Conservation (phyloP, 2,797 vertebrate species). For the Syngnathus acus region DNA sequence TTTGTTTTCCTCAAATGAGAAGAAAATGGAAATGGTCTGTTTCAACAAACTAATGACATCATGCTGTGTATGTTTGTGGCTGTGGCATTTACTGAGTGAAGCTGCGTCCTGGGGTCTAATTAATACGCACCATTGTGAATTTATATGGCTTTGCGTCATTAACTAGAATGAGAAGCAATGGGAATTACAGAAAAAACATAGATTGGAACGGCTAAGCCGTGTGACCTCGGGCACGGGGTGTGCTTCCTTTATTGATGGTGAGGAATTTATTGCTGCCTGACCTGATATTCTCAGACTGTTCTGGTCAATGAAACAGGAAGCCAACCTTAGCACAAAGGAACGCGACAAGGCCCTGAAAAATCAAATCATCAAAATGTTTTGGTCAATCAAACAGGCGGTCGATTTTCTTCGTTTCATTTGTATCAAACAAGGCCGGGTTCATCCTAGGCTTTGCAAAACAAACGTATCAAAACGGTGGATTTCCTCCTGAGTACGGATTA, state of each 20-base stretch:
- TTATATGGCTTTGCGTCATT: conserved; percentile 64
- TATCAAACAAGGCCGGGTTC: conserved; percentile 30
- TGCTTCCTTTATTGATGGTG: conserved; percentile 28
- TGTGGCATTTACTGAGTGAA: conserved; percentile 29
- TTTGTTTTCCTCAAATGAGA: background rate
- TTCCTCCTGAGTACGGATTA: background rate
- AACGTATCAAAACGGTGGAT: background rate
- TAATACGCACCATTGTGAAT: conserved; percentile 61
- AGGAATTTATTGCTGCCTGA: conserved; percentile 22
- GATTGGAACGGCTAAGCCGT: conserved; percentile 1
- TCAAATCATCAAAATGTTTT: conserved; percentile 51
- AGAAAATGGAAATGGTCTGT: background rate
- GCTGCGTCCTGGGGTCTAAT: conserved; percentile 61
- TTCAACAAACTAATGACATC: background rate
- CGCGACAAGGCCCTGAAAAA: conserved; percentile 44
- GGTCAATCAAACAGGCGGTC: conserved; percentile 36
- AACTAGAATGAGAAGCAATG: conserved; percentile 31
- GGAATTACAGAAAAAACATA: conserved; percentile 12
- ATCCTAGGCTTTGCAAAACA: background rate
- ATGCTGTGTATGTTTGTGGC: too few relatives aligned
- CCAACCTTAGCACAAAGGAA: conserved; percentile 44
- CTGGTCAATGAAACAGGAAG: conserved; percentile 37
- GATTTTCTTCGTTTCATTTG: conserved; percentile 30
- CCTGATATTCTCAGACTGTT: conserved; percentile 23
- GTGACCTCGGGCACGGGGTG: background rate